Evolutionary conservation across 2,797 vertebrate species (phyloP), one percentile per base, ranked within the genome.

Genomic region (Spinus pinus): DNA sequence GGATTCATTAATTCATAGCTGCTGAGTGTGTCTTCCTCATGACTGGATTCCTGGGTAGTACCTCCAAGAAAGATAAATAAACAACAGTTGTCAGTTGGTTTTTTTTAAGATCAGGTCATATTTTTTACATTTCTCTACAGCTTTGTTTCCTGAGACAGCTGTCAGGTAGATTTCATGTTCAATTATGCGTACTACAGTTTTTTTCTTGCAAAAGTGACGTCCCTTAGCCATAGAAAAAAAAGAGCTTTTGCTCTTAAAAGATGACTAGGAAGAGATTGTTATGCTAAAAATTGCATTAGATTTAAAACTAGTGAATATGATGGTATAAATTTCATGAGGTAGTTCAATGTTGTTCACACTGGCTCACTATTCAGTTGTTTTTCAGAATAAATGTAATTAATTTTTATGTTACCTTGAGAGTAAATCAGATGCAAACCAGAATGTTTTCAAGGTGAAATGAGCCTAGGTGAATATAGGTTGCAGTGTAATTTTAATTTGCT

Each of bases 1-100:
- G 65, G 75, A 80, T 94, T 91, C 51, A 71, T 94, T 86, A 93
- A 69, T 61, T 91, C 56, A 53, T 31, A 74, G 23, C 51, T 90
- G 35, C 39, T 81, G n/a, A 27, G 9, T 2, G 0, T 87, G 39
- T 73, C 31, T 73, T 57, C 15, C 37, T 71, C 23, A 56, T 74
- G 18, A 66, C 44, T 81, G 49, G 23, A 47, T 77, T 94, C 30
- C 33, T 35, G 47, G 53, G 20, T 49, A 84, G 27, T 69, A 77
- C 19, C 31, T 72, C n/a, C 41, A 44, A 79, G 39, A 82, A 83
- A 78, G 61, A 69, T 49, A 94, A 93, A 82, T 46, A 79, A 87
- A 23, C 22, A 89, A 53, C 12, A 6, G 7, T n/a, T 81, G 19
- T 42, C 9, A 35, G 2, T 42, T 73, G 25, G 12, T 24, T 20